Evolutionary conservation across 92 coral and sea anemone species (phyloP), one percentile per base, ranked within the genome.

Genomic region (Epizoanthus illoricatus): DNA sequence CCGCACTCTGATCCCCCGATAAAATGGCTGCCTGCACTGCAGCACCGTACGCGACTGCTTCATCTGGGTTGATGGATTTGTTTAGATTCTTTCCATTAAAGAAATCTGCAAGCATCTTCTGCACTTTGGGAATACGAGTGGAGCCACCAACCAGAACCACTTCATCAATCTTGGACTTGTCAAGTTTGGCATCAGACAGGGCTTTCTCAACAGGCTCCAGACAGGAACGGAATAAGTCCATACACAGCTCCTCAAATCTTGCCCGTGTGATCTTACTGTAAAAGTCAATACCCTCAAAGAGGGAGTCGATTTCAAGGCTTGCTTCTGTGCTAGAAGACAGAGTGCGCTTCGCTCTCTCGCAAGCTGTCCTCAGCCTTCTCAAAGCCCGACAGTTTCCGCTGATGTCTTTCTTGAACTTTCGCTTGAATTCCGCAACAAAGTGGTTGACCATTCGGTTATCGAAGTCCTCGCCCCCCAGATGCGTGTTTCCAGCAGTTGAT

Each of bases 401-500:
- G 67, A 92, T 74, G 65, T 92, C 97, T 70, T 83, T 92, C 81
- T 85, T 87, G 90, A 52, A 76, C 73, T 92, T 90, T 79, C 93
- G 90, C 75, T 90, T 87, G 87, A 92, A 92, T 68, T 92, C 91
- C 0, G 76, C 88, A 28, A 85, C 90, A 69, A 92, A 92, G 80
- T 92, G 93, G 45, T 90, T 74, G 41, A 92, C 97, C 81, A 92
- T 33, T 23, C 91, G 84, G 40, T 85, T 92, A 88, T 92, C 97
- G 79, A 92, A 90, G 84, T 92, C 97, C 70, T 92, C 97, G 36
- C 97, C 97, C n/a, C 98, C 98, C n/a, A 93, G 91, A 83, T 91
- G 98, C 21, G 94, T 93, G 86, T 93, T 86, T 5, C 98, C 98
- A 55, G 92, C 93, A 9, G 95, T 93, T 21, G 98, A 86, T 24